Evolutionary conservation across 1,140 invertebrate genomes (phyloP), one percentile per base, ranked within the genome.

Genomic region (Gryllus bimaculatus): DNA sequence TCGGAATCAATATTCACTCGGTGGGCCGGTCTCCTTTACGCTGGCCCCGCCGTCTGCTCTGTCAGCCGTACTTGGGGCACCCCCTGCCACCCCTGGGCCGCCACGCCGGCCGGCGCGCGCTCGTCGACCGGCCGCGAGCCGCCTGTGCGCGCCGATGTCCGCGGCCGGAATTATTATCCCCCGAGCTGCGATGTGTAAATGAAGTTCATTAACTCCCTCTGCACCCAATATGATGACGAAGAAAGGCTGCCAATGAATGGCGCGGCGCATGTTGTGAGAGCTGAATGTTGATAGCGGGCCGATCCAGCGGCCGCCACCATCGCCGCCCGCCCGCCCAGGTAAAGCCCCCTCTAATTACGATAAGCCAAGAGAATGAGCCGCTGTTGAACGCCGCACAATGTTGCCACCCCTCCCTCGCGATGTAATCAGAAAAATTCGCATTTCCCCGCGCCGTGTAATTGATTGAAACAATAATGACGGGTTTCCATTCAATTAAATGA

Each of bases 171-270:
- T 66, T 66, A 66, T 66, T 66, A 66, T 66, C 54, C 54, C 54
- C 54, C 54, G 54, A 66, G 54, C 54, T 66, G 54, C 54, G 54
- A 66, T 66, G 54, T 66, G 54, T 66, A 66, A 66, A 66, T 66
- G 54, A 66, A 66, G 54, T 66, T 66, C 54, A 66, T 66, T 66
- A 66, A 66, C 54, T 66, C 54, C 54, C 54, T 66, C 54, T 66
- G 54, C 54, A 66, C 18, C 54, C 54, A 66, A 66, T 66, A 66
- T 66, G 54, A 18, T 66, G 54, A 18, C 54, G 54, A 66, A 66
- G 54, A 66, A 66, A 66, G 54, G 54, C 54, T 10, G 10, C 54
- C 10, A 66, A 66, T 66, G 54, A 66, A 66, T 66, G 54, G 54
- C 54, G 54, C 54, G 54, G 54, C 18, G 54, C 54, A 18, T 10